phyloP scores from a whole-genome alignment of 2,888 invertebrate species.

The Acanthosepion esculentum region DNA sequence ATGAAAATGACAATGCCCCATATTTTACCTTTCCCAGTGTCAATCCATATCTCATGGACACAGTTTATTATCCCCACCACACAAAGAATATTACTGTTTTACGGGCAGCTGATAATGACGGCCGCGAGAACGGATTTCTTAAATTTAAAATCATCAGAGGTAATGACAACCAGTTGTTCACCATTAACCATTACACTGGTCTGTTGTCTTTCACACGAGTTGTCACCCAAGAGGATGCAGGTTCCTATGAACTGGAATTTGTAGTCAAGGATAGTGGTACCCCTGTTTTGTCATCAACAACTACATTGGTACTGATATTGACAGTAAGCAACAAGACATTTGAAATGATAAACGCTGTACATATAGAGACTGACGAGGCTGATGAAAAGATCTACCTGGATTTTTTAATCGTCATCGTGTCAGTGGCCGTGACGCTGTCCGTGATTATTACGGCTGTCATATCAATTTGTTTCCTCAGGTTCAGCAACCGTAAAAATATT shows the following conservation, averaged over 20 bases:
- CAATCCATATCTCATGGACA: not conserved
- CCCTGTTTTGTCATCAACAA: not conserved
- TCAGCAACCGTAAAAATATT: slow-evolving; percentile 33
- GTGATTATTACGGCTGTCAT: slow-evolving; percentile 33
- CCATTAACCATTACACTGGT: not conserved
- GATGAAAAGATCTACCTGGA: slow-evolving; percentile 33
- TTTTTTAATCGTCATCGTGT: not conserved
- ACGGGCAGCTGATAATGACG: not conserved
- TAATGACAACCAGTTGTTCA: not conserved
- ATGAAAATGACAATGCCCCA: slow-evolving; percentile 71
- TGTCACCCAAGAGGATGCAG: not conserved
- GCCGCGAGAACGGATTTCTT: not conserved
- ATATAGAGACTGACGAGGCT: not conserved
- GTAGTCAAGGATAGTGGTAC: not conserved
- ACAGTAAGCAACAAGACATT: not conserved
- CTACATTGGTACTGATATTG: not conserved
- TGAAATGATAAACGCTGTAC: not conserved
- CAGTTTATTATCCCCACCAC: not conserved
- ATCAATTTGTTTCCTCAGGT: not conserved
- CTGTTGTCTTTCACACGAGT: not conserved
- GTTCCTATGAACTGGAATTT: not conserved
- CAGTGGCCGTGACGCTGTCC: not conserved
- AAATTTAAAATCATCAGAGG: not conserved
- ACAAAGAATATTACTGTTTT: not conserved
- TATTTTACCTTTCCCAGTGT: slow-evolving; percentile 58